Evolutionary conservation across 1,140 invertebrate species (phyloP), one percentile per base, ranked within the genome.

Genomic region (Ectropis grisescens): DNA sequence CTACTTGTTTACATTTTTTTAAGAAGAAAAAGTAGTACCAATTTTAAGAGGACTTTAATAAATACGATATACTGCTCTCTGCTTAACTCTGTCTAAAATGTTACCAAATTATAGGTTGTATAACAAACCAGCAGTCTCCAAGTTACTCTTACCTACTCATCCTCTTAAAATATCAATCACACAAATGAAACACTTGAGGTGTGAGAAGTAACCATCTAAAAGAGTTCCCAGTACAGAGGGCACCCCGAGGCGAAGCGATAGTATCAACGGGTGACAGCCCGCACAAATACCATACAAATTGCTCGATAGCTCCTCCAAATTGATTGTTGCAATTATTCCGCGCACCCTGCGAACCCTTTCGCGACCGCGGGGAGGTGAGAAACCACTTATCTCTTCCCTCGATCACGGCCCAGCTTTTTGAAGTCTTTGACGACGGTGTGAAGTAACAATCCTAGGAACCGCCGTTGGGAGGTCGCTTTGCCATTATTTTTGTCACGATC

Each of bases 231-330:
- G 55, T 62, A 41, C 38, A 29, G 19, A 25, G 31, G 29, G 43
- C 31, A 50, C 75, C 71, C 75, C 47, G 54, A 64, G 57, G 59
- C 37, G 64, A 38, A 48, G 47, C 64, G 71, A 80, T 76, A 70
- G 57, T 57, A 80, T 78, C 75, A 66, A 59, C 68, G 64, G 70
- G 66, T 68, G 68, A 74, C 68, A 74, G 61, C 72, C 72, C 75
- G 75, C 71, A 80, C 75, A 80, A 76, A 74, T 69, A 76, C 68
- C 66, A 72, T 78, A 80, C 72, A 80, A 80, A 80, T 76, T 75
- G 65, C 47, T 78, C 75, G 70, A 80, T 78, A 45, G 58, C 70
- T 80, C 62, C 67, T 69, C 58, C 58, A 66, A 58, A 75, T 75
- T 70, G 66, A 80, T 78, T 80, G 72, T 80, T 75, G 75, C 75